Conservation (phyloP, 2,113 vertebrate species). For the Oncorhynchus masou region DNA sequence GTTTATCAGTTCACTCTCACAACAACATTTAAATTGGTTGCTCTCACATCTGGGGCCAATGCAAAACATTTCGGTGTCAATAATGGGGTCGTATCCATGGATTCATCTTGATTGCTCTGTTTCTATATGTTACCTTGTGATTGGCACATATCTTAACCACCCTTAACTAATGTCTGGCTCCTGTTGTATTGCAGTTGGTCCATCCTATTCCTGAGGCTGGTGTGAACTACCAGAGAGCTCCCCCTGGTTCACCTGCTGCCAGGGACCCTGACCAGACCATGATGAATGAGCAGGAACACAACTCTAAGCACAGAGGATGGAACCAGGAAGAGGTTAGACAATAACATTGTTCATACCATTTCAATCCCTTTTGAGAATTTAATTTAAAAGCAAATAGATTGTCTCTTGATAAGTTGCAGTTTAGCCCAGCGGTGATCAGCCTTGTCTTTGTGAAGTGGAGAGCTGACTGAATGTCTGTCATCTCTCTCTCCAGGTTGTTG, state of each 20-base stretch:
- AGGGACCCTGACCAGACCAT: conserved; percentile 79
- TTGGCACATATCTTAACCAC: background rate
- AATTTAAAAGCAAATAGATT: no score
- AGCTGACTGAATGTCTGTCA: background rate
- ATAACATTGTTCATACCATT: background rate
- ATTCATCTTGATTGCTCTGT: background rate
- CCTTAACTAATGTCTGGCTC: background rate
- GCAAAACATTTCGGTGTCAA: background rate
- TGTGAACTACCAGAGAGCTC: conserved; percentile 84
- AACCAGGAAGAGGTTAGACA: conserved; percentile 74
- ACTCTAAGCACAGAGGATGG: conserved; percentile 28
- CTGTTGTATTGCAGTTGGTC: conserved; percentile 70
- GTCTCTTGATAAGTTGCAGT: no score
- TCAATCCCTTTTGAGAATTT: background rate
- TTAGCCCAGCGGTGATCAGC: background rate
- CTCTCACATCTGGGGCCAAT: background rate
- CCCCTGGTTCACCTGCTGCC: conserved; percentile 65
- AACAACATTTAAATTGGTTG: background rate
- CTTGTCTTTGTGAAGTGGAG: background rate
- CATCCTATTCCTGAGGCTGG: conserved; percentile 86
- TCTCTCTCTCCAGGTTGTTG: conserved; percentile 71
- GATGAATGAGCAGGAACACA: conserved; percentile 64
- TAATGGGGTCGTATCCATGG: background rate
- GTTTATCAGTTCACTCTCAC: background rate
- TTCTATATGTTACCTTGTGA: background rate